Conservation (phyloP, 2,797 vertebrate genomes). For the Dendrocincla tyrannina region DNA sequence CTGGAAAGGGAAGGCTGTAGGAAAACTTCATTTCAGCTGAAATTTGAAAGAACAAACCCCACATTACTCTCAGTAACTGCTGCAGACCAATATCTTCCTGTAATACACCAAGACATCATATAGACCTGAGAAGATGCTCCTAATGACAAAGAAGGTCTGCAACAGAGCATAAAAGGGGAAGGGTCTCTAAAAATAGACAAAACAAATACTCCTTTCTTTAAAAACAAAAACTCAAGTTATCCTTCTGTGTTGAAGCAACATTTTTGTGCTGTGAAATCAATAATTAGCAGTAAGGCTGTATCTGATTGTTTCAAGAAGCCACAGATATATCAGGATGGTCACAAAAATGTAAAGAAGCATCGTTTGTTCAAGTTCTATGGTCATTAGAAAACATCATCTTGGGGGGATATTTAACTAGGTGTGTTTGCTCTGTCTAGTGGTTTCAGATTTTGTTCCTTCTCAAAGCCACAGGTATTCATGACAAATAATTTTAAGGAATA, state of each 20-base stretch:
- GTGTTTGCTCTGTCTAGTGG: not conserved
- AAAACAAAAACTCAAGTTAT: not conserved
- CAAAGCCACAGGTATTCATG: not conserved
- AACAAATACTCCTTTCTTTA: not conserved
- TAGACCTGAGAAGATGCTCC: not conserved
- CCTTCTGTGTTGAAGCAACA: not conserved
- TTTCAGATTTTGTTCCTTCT: not conserved
- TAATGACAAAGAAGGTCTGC: not conserved
- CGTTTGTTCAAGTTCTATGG: not conserved
- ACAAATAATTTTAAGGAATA: not conserved
- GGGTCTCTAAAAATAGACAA: not conserved
- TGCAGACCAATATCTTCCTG: not conserved
- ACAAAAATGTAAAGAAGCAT: not conserved
- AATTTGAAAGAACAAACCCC: not conserved
- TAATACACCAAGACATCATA: not conserved
- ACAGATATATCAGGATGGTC: not conserved
- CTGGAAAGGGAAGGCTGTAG: not conserved
- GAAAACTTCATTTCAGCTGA: not conserved
- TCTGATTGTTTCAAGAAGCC: not conserved
- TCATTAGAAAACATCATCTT: not conserved
- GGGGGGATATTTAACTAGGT: not conserved
- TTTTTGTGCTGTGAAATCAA: not conserved
- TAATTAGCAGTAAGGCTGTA: not conserved
- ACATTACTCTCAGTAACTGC: not conserved
- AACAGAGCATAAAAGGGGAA: not conserved